These are phyloP conservation scores for Xanthostigma xanthostigma DNA, from an alignment of 2,888 invertebrate genomes.

Conservation along the genomic window DNA sequence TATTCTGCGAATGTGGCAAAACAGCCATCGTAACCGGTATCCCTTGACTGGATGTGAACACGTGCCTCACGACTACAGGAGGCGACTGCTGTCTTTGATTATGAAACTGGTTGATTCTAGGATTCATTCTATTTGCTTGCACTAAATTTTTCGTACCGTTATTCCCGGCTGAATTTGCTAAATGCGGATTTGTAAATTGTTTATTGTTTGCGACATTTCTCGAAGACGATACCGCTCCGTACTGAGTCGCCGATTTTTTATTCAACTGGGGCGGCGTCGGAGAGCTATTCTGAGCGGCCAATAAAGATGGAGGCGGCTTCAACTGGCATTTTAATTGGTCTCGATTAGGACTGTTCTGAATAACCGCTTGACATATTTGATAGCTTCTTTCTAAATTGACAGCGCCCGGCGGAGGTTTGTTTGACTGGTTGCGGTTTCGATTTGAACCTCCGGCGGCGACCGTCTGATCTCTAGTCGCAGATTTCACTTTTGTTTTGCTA, in stretches of 20 bases:
- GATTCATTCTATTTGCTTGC: constrained; percentile 25
- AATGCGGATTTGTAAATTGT: constrained; percentile 29
- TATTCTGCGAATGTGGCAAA: constrained; percentile 27
- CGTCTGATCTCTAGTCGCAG: constrained; percentile 11
- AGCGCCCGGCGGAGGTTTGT: constrained; percentile 74
- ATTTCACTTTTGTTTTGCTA: constrained; percentile 7
- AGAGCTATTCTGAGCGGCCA: constrained; percentile 28
- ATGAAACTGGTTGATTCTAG: constrained; percentile 29
- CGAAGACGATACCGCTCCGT: constrained; percentile 27
- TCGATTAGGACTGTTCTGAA: constrained; percentile 84
- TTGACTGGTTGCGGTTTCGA: constrained; percentile 40
- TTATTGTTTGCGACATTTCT: constrained; percentile 21
- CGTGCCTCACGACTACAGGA: constrained; percentile 47
- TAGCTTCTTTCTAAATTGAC: constrained; percentile 89
- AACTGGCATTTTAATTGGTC: constrained; percentile 74
- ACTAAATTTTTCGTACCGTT: constrained; percentile 26
- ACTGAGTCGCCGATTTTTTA: constrained; percentile 27
- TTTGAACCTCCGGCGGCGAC: constrained; percentile 13
- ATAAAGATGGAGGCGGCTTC: constrained; percentile 68
- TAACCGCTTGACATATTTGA: constrained; percentile 86
- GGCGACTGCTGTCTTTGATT: constrained; percentile 42
- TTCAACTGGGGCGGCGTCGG: constrained; percentile 21
- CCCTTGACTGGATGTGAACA: constrained; percentile 38
- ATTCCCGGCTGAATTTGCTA: constrained; percentile 23
- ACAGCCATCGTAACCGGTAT: constrained; percentile 41